phyloP scores from a whole-genome alignment of 2,888 invertebrate species.

The Oscheius onirici region DNA sequence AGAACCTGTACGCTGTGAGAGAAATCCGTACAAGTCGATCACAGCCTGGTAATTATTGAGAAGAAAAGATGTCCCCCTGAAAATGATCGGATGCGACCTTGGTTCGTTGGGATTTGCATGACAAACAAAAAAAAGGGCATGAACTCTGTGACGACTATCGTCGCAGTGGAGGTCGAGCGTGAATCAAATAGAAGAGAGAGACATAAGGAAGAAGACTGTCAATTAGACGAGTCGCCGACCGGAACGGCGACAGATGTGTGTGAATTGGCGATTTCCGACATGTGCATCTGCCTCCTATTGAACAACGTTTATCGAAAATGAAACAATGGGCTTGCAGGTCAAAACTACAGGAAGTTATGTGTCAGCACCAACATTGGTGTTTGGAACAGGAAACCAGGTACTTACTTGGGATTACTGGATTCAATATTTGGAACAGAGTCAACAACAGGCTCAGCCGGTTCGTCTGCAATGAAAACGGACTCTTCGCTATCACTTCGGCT shows the following conservation, averaged over 20 bases:
- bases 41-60: not conserved
- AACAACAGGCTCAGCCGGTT: not conserved
- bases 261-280: not conserved
- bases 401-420: not conserved
- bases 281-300: no score
- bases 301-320: no score
- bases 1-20: not conserved
- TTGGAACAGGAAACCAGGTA: no score
- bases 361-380: no score
- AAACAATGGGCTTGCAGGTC: no score
- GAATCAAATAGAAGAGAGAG: not conserved
- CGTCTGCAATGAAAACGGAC: not conserved
- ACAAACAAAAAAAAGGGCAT: constrained; percentile 7
- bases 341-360: no score
- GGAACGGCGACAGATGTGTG: not conserved
- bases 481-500: not conserved
- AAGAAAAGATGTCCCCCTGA: not conserved
- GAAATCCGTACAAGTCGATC: no score
- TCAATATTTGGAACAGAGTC: not conserved
- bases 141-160: constrained; percentile 6
- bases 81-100: constrained; percentile 18
- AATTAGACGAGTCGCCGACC: constrained; percentile 22
- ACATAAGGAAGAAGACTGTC: not conserved
- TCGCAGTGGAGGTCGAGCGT: not conserved
- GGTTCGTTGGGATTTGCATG: constrained; percentile 16